Percentiles rank a stretch among this genome's conserved stretches.
These are phyloP conservation scores for Hypolimnas misippus DNA, from an alignment of 2,888 invertebrate genomes.

Conservation along the genomic window DNA sequence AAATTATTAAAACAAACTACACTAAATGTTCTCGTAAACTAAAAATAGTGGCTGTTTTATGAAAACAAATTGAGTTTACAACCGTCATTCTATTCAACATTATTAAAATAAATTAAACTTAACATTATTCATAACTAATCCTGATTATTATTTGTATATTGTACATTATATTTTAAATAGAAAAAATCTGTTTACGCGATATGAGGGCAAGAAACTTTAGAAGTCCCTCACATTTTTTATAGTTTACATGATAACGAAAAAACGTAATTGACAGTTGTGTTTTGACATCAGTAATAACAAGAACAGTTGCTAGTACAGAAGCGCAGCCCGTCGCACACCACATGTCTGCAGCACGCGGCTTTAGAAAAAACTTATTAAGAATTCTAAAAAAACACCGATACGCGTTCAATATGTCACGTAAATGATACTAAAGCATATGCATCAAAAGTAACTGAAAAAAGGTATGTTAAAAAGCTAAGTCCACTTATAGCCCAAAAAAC, in stretches of 20 bases:
- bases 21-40: too few species aligned
- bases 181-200: too few species aligned
- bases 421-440: conserved; percentile 54
- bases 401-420: conserved; percentile 58
- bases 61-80: too few species aligned
- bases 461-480: neutral
- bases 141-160: too few species aligned
- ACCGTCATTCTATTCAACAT: too few species aligned
- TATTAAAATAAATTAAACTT: too few species aligned
- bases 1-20: too few species aligned
- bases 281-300: conserved; percentile 35
- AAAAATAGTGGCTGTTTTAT: too few species aligned
- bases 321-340: conserved; percentile 46
- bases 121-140: too few species aligned
- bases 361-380: conserved; percentile 40
- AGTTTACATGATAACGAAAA: too few species aligned
- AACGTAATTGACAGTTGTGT: conserved; percentile 40
- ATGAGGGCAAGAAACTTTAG: too few species aligned
- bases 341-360: conserved; percentile 52
- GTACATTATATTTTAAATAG: too few species aligned
- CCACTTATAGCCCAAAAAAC: neutral
- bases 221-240: neutral
- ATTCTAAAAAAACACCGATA: conserved; percentile 43
- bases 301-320: conserved; percentile 48
- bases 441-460: conserved; percentile 2